Conservation (phyloP, 2,113 vertebrate species). For the Pristiophorus japonicus region DNA sequence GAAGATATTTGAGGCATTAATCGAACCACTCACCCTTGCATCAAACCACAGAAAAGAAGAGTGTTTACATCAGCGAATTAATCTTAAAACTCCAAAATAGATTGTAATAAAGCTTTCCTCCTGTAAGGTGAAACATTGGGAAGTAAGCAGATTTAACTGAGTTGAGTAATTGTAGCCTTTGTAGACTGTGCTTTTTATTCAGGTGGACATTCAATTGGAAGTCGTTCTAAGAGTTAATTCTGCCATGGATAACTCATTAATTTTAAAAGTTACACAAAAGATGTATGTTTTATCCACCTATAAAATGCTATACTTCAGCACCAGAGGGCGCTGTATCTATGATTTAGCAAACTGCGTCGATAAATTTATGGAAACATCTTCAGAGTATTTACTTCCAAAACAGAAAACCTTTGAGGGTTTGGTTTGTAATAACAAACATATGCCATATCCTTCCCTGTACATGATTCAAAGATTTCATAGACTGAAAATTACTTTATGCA, state of each 20-base stretch:
- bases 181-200: background rate
- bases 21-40: too few species aligned
- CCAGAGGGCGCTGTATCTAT: conserved; percentile 6
- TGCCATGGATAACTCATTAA: background rate
- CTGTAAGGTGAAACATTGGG: background rate
- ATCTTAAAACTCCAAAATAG: background rate
- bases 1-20: too few species aligned
- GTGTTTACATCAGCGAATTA: background rate
- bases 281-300: background rate
- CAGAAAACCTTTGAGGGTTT: background rate
- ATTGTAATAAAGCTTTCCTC: background rate
- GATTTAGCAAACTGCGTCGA: background rate
- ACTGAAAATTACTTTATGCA: background rate
- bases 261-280: background rate
- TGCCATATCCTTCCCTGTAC: background rate
- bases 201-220: background rate
- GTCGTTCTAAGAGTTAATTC: background rate
- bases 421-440: background rate
- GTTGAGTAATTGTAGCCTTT: background rate
- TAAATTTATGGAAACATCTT: background rate
- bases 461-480: background rate
- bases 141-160: background rate
- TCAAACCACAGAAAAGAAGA: too few species aligned
- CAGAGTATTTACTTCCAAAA: background rate
- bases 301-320: background rate